A percentile compares a stretch with the other conserved stretches of the same genome.
Conservation (phyloP, 2,888 invertebrate species). For the Leptinotarsa peninsularis region DNA sequence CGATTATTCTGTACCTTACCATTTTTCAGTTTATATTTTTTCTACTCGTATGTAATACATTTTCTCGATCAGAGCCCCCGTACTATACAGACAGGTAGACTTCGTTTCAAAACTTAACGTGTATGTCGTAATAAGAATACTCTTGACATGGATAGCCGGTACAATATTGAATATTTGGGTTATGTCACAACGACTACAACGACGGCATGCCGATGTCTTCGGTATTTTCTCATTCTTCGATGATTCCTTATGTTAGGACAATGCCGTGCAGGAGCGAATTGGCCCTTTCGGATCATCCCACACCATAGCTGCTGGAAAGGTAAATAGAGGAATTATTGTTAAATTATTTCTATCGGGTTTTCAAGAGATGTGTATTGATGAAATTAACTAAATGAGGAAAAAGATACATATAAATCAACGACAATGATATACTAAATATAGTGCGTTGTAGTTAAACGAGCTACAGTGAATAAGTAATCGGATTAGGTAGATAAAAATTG, state of each 20-base stretch:
- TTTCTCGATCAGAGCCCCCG: neutral
- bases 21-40: too few relatives aligned
- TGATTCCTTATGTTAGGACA: constrained; percentile 38
- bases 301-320: neutral
- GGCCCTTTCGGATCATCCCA: neutral
- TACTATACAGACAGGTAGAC: constrained; percentile 41
- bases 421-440: too few relatives aligned
- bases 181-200: constrained; percentile 62
- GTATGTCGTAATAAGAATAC: constrained; percentile 50
- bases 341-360: neutral
- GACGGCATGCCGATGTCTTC: constrained; percentile 56
- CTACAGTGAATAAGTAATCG: too few relatives aligned
- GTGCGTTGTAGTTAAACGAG: too few relatives aligned
- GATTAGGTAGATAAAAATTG: too few relatives aligned
- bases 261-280: constrained; percentile 6
- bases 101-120: constrained; percentile 44
- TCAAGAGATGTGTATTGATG: too few relatives aligned
- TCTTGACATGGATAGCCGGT: constrained; percentile 56
- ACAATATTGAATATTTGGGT: constrained; percentile 65
- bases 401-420: too few relatives aligned
- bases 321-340: neutral
- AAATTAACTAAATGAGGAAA: too few relatives aligned
- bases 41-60: neutral
- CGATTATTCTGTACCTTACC: too few relatives aligned
- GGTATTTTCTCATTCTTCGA: constrained; percentile 68